A percentile compares a stretch with the other conserved stretches of the same genome.
Conservation (phyloP, 2,888 invertebrate genomes). For the Glyphotaelius pellucidus region DNA sequence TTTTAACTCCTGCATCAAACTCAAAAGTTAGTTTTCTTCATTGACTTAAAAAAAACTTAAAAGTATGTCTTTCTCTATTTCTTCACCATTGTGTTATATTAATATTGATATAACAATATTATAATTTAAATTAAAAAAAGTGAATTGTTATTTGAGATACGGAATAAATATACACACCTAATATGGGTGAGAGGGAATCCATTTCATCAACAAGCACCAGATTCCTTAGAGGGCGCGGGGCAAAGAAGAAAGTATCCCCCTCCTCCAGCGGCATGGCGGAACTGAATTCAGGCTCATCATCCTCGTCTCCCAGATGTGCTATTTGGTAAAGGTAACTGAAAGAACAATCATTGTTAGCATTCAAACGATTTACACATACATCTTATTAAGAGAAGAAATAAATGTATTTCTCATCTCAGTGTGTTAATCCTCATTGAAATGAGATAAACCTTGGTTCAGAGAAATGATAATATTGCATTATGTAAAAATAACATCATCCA, state of each 20-base stretch:
- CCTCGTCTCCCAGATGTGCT: conserved; percentile 99
- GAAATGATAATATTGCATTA: conserved; percentile 75
- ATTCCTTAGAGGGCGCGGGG: conserved; percentile 94
- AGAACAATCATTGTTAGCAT: conserved; percentile 59
- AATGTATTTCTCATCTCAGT: conserved; percentile 77
- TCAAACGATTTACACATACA: not conserved
- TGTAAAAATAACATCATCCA: conserved; percentile 7
- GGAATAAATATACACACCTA: conserved; percentile 76
- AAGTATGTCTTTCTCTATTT: too few species aligned
- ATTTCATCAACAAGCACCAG: conserved; percentile 97
- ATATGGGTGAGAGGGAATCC: conserved; percentile 95
- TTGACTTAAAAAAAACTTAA: too few species aligned
- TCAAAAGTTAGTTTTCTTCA: too few species aligned
- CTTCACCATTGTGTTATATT: too few species aligned
- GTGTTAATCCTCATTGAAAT: conserved; percentile 76
- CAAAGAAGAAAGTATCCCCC: conserved; percentile 99
- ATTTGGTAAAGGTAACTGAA: conserved; percentile 97
- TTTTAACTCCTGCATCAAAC: too few species aligned
- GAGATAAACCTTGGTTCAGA: conserved; percentile 82
- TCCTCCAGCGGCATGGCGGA: conserved; percentile 99
- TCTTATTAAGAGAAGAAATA: conserved; percentile 4
- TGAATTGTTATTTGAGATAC: not conserved
- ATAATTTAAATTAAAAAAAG: too few species aligned
- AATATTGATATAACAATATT: too few species aligned
- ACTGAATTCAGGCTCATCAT: conserved; percentile 99